A percentile compares a stretch with the other conserved stretches of the same genome.
Evolutionary conservation across 2,797 vertebrate genomes (phyloP).

Genomic region (Mormyrops attenuatus): DNA sequence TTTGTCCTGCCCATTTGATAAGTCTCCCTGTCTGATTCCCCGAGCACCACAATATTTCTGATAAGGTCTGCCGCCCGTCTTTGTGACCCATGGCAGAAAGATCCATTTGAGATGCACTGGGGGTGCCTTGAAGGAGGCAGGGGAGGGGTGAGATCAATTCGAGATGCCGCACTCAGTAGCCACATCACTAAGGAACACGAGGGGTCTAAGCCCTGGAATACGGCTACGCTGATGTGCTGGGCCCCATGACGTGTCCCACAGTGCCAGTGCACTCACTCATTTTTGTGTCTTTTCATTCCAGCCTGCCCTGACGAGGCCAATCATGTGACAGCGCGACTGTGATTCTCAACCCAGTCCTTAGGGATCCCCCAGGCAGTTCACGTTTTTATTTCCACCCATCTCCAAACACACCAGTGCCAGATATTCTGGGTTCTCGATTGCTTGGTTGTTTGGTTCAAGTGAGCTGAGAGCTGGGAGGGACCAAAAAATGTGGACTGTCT

Average conservation of each 20-base stretch:
- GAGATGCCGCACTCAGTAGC: not conserved
- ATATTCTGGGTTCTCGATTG: not conserved
- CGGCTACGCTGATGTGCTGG: not conserved
- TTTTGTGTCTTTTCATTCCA: not conserved
- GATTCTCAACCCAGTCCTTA: not conserved
- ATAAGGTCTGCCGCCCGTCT: constrained; percentile 76
- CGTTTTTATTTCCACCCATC: not conserved
- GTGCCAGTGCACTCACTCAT: not conserved
- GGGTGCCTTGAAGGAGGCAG: constrained; percentile 69
- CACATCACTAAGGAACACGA: not conserved
- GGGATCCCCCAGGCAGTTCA: not conserved
- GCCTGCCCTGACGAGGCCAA: not conserved
- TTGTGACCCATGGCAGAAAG: constrained; percentile 73
- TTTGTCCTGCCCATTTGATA: constrained; percentile 70
- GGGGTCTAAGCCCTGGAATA: constrained; percentile 17
- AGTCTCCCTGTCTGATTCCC: constrained; percentile 77
- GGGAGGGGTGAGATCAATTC: constrained; percentile 57
- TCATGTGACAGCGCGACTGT: not conserved
- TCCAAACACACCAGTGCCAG: not conserved
- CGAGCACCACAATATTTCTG: constrained; percentile 76
- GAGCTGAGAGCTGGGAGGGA: not conserved
- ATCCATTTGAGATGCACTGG: constrained; percentile 80
- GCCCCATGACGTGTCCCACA: not conserved
- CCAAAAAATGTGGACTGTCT: not conserved
- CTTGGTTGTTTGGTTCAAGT: not conserved